Base-by-base conservation (phyloP, 2,113 vertebrate species). In the Thymallus thymallus region DNA sequence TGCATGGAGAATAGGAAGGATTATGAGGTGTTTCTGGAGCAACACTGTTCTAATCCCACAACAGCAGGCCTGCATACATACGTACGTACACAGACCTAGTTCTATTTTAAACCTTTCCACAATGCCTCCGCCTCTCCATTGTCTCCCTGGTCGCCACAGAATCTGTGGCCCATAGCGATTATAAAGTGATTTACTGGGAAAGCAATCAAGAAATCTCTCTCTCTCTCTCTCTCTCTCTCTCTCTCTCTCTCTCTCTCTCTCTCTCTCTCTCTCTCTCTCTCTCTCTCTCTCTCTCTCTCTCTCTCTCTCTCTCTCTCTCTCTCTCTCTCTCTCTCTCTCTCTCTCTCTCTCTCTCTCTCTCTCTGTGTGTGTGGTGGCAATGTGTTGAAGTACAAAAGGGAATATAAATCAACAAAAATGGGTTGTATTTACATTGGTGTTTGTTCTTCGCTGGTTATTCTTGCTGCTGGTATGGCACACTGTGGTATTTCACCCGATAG, bases 81-180 rank as follows among this genome's bases (percentile, higher is more conserved):
- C 76, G 78, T 77, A 83, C 72, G 75, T 74, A 64, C 26, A 64
- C 26, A 63, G 20, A 24, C 61, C 23, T 24, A 41, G 32, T 18
- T 68, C 48, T 32, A 80, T 79, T 73, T 68, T 63, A 75, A 79
- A 83, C 23, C 23, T 58, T 67, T 16, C 62, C 72, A 64, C 72
- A 83, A 78, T 56, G 63, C 48, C 55, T 6, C 20, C 71, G 65
- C 41, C 2, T 29, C 62, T 70, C 41, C 41, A 65, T 69, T 1
- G 56, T 76, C 76, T 82, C 85, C 48, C 68, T 22, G 68, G 79
- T 84, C 67, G 64, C 77, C 60, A 20, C 65, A 79, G 81, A 84
- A 89, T 88, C 78, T 88, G 86, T 85, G 82, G 83, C 79, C 83
- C 66, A 7, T 26, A 48, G 85, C 32, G 48, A 83, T 86, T 88